Conservation (phyloP, 2,797 vertebrate genomes). For the Pangasius krempfi region DNA sequence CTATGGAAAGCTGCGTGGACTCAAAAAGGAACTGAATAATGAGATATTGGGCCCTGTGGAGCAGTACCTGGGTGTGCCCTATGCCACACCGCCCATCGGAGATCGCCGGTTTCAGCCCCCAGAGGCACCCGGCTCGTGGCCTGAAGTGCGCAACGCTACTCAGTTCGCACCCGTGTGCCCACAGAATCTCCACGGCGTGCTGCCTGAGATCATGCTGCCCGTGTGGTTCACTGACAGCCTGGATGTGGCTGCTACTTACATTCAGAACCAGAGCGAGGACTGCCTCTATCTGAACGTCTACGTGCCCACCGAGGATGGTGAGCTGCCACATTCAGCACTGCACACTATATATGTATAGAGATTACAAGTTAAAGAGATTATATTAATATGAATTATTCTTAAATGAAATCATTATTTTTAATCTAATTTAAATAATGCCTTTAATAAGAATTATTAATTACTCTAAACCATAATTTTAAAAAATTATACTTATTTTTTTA, state of each 20-base stretch:
- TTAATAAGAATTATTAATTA: neutral
- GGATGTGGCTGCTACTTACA: slow-evolving; percentile 88
- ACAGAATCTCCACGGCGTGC: slow-evolving; percentile 88
- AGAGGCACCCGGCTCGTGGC: slow-evolving; percentile 89
- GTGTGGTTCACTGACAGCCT: slow-evolving; percentile 95
- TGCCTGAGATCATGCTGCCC: slow-evolving; percentile 91
- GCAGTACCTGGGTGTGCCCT: slow-evolving; percentile 89
- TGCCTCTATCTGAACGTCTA: slow-evolving; percentile 94
- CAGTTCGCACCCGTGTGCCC: slow-evolving; percentile 91
- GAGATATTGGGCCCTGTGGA: slow-evolving; percentile 92
- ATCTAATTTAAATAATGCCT: neutral
- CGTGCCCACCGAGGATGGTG: slow-evolving; percentile 92
- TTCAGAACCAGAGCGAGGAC: slow-evolving; percentile 94
- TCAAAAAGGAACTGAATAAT: slow-evolving; percentile 90
- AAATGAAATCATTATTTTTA: neutral
- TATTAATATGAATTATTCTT: neutral
- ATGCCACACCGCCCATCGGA: slow-evolving; percentile 88
- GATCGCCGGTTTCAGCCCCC: slow-evolving; percentile 89
- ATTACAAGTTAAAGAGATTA: neutral
- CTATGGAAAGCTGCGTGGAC: slow-evolving; percentile 86
- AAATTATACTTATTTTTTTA: too few species aligned
- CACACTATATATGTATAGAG: neutral
- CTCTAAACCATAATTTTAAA: neutral
- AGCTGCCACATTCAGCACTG: slow-evolving; percentile 65
- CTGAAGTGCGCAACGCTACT: slow-evolving; percentile 88